phyloP scores from a whole-genome alignment of 2,113 vertebrate genomes.

The Eclectus roratus region DNA sequence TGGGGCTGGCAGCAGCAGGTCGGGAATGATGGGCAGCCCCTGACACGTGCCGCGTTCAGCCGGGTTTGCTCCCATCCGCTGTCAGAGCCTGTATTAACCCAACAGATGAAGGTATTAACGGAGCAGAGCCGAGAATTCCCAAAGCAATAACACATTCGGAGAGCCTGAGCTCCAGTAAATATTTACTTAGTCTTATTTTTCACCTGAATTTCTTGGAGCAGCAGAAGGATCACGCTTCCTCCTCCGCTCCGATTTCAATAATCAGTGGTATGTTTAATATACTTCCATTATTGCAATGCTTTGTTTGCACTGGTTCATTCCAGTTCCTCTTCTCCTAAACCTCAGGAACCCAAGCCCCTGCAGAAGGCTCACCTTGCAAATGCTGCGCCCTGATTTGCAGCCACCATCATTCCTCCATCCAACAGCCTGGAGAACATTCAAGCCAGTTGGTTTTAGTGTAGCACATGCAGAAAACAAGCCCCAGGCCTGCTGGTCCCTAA shows the following conservation, averaged over 20 bases:
- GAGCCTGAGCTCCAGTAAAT: not conserved
- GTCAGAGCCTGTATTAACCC: not conserved
- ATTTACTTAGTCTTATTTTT: not conserved
- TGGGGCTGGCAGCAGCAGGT: not conserved
- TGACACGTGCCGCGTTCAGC: not conserved
- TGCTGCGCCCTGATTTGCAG: fast-evolving
- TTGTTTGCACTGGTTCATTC: not conserved
- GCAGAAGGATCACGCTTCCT: not conserved
- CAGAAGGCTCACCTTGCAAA: not conserved
- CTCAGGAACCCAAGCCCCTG: not conserved
- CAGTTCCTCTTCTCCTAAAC: not conserved
- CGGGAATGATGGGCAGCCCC: not conserved
- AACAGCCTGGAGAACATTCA: not conserved
- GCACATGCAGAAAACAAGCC: not conserved
- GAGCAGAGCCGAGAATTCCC: not conserved
- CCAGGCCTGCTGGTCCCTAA: not conserved
- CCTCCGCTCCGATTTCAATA: not conserved
- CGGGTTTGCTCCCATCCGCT: not conserved
- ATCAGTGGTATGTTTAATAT: fast-evolving
- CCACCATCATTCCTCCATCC: not conserved
- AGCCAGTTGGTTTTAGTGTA: not conserved
- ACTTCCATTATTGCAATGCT: not conserved
- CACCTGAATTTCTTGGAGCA: not conserved
- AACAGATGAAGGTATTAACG: not conserved
- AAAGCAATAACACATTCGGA: not conserved